These are phyloP conservation scores for Cephus nigrinus DNA, from an alignment of 2,888 invertebrate species.

Conservation along the genomic window DNA sequence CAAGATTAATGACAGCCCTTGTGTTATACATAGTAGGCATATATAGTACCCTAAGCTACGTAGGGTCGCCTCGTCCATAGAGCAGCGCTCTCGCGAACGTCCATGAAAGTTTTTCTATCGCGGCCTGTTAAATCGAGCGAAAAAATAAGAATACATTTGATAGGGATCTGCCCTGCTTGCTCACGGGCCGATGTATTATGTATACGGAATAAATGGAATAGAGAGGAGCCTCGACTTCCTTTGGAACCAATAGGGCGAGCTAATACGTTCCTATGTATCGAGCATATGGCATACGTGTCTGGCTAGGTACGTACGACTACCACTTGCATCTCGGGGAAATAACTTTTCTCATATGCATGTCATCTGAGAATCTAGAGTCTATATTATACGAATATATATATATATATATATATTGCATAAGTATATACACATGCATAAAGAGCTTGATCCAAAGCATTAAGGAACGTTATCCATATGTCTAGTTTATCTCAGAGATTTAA, in stretches of 20 bases:
- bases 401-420: not conserved
- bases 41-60: not conserved
- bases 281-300: slow-evolving; percentile 39
- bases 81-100: not conserved
- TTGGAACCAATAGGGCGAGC: slow-evolving; percentile 57
- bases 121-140: slow-evolving; percentile 51
- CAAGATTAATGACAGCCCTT: slow-evolving; percentile 37
- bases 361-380: slow-evolving; percentile 24
- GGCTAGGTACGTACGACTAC: not conserved
- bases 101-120: slow-evolving; percentile 32
- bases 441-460: not conserved
- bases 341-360: slow-evolving; percentile 12
- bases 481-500: not conserved
- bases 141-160: slow-evolving; percentile 55
- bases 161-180: slow-evolving; percentile 39
- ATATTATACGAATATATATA: not conserved
- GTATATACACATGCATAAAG: not conserved
- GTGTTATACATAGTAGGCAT: not conserved
- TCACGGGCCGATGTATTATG: slow-evolving; percentile 56
- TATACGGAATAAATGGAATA: slow-evolving; percentile 60
- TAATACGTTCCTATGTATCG: slow-evolving; percentile 44
- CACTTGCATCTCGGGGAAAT: not conserved
- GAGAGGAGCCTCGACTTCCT: slow-evolving; percentile 45
- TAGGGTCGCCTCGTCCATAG: not conserved
- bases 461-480: not conserved